phyloP scores from a whole-genome alignment of 2,797 vertebrate species.

The Muscicapa comitata region DNA sequence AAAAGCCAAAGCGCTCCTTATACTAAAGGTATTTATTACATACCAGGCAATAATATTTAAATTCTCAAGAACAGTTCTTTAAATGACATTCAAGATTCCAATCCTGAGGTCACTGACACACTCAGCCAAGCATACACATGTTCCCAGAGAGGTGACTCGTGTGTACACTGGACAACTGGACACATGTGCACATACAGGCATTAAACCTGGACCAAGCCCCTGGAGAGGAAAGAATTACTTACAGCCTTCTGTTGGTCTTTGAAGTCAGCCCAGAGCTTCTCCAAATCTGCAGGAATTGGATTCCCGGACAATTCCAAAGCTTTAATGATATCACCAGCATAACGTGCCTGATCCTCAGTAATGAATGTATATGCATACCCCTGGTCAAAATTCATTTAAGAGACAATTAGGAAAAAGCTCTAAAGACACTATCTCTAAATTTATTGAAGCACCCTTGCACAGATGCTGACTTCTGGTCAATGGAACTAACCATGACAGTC shows the following conservation, averaged over 20 bases:
- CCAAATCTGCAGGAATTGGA: constrained; percentile 86
- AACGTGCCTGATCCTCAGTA: constrained; percentile 92
- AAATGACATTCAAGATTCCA: background rate
- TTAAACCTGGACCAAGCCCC: background rate
- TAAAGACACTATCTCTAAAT: background rate
- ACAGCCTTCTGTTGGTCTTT: constrained; percentile 98
- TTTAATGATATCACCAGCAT: constrained; percentile 97
- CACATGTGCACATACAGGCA: rapidly evolving
- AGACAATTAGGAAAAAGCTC: background rate
- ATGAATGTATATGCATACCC: constrained; percentile 97
- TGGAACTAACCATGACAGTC: background rate
- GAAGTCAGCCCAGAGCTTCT: constrained; percentile 93
- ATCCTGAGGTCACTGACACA: background rate
- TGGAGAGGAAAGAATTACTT: constrained; percentile 56
- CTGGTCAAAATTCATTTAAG: constrained; percentile 67
- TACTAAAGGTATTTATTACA: rapidly evolving
- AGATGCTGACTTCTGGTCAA: background rate
- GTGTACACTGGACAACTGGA: background rate
- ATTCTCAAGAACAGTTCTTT: background rate
- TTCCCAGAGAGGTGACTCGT: background rate
- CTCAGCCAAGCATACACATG: rapidly evolving
- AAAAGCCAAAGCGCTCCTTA: background rate
- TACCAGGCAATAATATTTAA: background rate
- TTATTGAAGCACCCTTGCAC: background rate
- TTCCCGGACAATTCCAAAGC: constrained; percentile 92